Conservation (phyloP, 2,797 vertebrate genomes). For the Avahi laniger region DNA sequence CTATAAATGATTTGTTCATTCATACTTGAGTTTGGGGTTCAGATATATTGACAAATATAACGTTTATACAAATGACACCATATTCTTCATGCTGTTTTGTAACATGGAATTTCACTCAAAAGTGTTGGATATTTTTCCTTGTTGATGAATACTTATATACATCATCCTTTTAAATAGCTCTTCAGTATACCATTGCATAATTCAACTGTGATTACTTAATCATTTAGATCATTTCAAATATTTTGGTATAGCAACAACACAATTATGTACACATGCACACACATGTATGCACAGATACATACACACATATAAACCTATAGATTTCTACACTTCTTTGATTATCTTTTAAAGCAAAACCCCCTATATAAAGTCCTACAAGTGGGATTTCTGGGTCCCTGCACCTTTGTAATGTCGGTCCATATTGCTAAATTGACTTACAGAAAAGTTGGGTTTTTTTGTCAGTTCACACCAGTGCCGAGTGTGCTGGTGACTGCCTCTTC, state of each 20-base stretch:
- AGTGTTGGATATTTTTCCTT: not conserved
- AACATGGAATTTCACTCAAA: not conserved
- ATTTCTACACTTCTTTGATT: not conserved
- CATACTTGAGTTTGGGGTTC: not conserved
- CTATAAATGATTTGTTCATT: not conserved
- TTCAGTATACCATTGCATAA: not conserved
- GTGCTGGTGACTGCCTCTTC: not conserved
- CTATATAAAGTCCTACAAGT: not conserved
- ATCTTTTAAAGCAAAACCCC: not conserved
- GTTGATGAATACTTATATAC: not conserved
- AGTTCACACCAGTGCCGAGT: not conserved
- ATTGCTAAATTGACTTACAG: not conserved
- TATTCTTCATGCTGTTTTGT: not conserved
- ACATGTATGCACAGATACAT: not conserved
- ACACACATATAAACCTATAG: not conserved
- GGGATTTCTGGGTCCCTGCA: not conserved
- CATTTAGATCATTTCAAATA: not conserved
- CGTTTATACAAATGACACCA: conserved; percentile 2
- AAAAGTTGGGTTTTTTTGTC: not conserved
- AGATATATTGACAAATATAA: not conserved
- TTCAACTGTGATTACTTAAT: not conserved
- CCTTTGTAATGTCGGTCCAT: not conserved
- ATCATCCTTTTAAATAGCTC: not conserved
- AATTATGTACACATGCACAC: not conserved
- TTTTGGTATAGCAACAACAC: not conserved